Conservation (phyloP, 2,797 vertebrate species). For the Eutrigla gurnardus region DNA sequence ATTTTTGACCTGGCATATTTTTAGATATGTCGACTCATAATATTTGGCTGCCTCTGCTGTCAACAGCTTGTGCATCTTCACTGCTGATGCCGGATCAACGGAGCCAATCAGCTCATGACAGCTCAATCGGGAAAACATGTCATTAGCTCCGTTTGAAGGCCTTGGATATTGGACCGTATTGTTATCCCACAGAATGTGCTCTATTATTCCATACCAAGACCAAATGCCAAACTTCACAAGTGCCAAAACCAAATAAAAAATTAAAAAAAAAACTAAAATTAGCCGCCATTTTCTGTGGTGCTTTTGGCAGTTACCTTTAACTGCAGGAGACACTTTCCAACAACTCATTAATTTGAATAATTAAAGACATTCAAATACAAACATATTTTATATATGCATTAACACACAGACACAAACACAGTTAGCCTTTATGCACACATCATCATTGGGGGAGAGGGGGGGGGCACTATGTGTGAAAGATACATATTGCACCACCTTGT, state of each 20-base stretch:
- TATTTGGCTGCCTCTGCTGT: conserved; percentile 49
- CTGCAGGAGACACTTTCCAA: conserved; percentile 19
- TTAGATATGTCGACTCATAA: conserved; percentile 58
- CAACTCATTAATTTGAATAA: conserved; percentile 27
- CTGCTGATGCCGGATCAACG: conserved; percentile 48
- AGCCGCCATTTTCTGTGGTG: conserved; percentile 19
- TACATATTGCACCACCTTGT: conserved; percentile 60
- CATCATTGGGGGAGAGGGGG: background rate
- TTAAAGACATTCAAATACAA: conserved; percentile 12
- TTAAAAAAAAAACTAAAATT: background rate
- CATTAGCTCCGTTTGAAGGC: conserved; percentile 53
- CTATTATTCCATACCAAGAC: conserved; percentile 36
- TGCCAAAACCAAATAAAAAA: conserved; percentile 39
- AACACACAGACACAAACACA: conserved; percentile 20
- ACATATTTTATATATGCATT: background rate
- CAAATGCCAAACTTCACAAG: conserved; percentile 40
- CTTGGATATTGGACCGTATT: conserved; percentile 40
- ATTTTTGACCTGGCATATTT: conserved; percentile 57
- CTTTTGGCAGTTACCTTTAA: conserved; percentile 42
- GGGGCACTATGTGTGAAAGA: conserved; percentile 18
- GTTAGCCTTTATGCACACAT: background rate
- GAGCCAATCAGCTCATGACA: conserved; percentile 58
- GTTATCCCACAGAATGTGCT: conserved; percentile 49
- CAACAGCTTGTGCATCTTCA: conserved; percentile 63
- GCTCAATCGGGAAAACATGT: conserved; percentile 46